Base-by-base conservation (phyloP, 1,140 invertebrate species). In the Drosophila sp. region DNA sequence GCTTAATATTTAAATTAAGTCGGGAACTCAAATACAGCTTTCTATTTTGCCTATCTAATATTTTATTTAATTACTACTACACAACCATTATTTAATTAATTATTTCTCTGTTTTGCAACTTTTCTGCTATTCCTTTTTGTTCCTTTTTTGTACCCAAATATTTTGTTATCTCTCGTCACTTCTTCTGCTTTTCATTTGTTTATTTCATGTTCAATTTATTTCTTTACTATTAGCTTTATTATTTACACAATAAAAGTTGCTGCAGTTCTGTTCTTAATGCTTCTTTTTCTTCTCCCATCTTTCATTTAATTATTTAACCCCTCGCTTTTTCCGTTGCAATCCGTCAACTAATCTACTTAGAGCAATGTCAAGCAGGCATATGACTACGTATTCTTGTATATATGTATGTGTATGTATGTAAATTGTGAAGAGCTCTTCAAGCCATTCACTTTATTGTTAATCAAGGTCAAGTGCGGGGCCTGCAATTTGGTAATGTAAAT, bases 391-490 rank as follows among this genome's bases (percentile, higher is more conserved):
- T n/a, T n/a, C n/a, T n/a, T n/a, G n/a, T n/a, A n/a, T n/a, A n/a
- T n/a, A n/a, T n/a, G n/a, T n/a, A n/a, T n/a, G n/a, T 50, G 16
- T 8, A 57, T 18, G 32, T 11, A 50, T 45, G 70, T 62, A 64
- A 14, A 57, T 41, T 67, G 58, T 54, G 43, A 58, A 46, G 45
- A 46, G 72, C 51, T 7, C 58, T 36, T 65, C 27, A 40, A 43
- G 40, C 40, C 7, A 34, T 53, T 48, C 25, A 58, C 56, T 80
- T 73, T 50, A 50, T 71, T 73, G 72, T 83, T 84, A 64, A 72
- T 56, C 81, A 86, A 86, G 81, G 81, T 86, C 78, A 81, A 81
- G 81, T 43, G 69, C 29, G 13, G 29, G 27, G 8, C 9, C 9
- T 29, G 43, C 3, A 34, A 14, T 6, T 29, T 40, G 61, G 59